These are phyloP conservation scores for Odontocolon sp. DNA, from an alignment of 2,888 invertebrate species.

Conservation along the genomic window DNA sequence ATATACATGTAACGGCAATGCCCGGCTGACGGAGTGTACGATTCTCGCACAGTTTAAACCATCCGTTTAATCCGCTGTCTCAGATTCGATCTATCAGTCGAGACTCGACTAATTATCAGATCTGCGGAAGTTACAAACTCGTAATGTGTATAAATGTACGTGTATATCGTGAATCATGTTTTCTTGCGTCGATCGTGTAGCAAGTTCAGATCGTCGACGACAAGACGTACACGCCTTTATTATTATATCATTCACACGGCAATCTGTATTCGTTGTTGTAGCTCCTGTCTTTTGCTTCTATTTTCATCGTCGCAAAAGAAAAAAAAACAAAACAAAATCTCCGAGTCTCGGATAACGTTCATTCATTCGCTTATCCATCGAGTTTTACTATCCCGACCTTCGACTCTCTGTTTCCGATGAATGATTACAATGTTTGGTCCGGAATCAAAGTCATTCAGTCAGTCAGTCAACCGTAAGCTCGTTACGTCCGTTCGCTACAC, in stretches of 20 bases:
- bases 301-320: not conserved
- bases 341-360: no score
- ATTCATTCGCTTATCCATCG: slow-evolving; percentile 7
- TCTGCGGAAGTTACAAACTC: not conserved
- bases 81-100: slow-evolving; percentile 39
- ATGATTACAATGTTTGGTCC: slow-evolving; percentile 68
- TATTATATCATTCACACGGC: not conserved
- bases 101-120: slow-evolving; percentile 34
- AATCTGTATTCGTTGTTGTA: no score
- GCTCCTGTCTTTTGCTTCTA: no score
- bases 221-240: not conserved
- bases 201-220: not conserved
- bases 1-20: no score
- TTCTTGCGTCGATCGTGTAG: not conserved
- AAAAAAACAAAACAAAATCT: not conserved
- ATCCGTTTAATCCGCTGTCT: slow-evolving; percentile 17
- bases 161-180: not conserved
- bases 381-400: slow-evolving; percentile 54
- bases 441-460: slow-evolving; percentile 67
- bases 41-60: slow-evolving; percentile 33
- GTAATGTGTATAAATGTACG: no score
- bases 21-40: no score
- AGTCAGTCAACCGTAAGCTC: slow-evolving; percentile 53
- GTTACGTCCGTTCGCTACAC: slow-evolving; percentile 20
- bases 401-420: slow-evolving; percentile 69